phyloP scores from a whole-genome alignment of 2,797 vertebrate genomes.

The Euphonia xanthogaster region DNA sequence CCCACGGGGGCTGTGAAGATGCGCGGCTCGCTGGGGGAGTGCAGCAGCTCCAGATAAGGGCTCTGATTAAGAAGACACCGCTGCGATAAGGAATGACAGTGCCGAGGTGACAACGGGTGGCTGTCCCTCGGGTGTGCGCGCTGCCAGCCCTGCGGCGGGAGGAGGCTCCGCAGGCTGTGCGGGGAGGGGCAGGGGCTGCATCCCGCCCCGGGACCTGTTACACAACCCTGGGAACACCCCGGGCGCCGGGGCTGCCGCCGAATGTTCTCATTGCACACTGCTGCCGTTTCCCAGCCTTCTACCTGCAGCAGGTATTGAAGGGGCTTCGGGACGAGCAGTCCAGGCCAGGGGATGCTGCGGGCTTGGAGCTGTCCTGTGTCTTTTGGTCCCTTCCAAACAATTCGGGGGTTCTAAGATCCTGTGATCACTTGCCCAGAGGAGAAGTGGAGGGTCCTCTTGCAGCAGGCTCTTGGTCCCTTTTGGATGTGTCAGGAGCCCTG shows the following conservation, averaged over 20 bases:
- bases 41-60: background rate
- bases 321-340: rapidly evolving
- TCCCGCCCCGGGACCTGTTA: background rate
- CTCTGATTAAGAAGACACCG: background rate
- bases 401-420: rapidly evolving
- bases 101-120: background rate
- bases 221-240: too few species aligned
- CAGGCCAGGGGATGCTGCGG: rapidly evolving
- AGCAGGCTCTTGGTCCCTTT: background rate
- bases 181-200: background rate
- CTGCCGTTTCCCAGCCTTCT: background rate
- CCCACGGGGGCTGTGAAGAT: background rate
- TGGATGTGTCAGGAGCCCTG: background rate
- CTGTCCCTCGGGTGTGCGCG: background rate
- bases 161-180: background rate
- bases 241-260: rapidly evolving
- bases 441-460: background rate
- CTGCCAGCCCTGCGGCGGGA: background rate
- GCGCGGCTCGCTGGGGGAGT: background rate
- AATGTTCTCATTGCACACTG: rapidly evolving
- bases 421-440: background rate
- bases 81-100: constrained; percentile 11
- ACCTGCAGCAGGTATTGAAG: background rate
- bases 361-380: background rate
- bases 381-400: background rate